A percentile compares a stretch with the other conserved stretches of the same genome.
Conservation (phyloP, 2,888 invertebrate species). For the Ophion slaviceki region DNA sequence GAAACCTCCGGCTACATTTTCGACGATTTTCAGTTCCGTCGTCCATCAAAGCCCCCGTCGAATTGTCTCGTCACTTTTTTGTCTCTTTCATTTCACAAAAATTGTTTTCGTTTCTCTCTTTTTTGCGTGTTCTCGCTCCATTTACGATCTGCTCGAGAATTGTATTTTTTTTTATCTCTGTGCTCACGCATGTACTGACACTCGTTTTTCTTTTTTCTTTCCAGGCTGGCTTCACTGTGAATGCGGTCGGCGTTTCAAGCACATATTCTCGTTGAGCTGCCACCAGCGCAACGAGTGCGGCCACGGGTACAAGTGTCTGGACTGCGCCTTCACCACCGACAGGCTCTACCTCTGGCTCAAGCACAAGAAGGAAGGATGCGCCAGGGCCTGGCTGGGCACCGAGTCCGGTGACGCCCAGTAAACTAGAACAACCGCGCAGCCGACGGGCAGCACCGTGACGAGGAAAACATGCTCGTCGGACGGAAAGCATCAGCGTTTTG, state of each 20-base stretch:
- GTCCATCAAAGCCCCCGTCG: not conserved
- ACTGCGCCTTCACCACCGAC: constrained; percentile 67
- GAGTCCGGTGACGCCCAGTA: not conserved
- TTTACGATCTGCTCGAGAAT: not conserved
- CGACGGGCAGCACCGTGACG: too few species aligned
- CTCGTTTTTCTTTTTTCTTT: constrained; percentile 64
- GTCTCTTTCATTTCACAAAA: not conserved
- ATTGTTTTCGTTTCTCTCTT: not conserved
- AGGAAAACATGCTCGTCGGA: too few species aligned
- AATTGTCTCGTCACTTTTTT: not conserved
- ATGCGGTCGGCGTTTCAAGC: constrained; percentile 73
- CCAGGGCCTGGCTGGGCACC: constrained; percentile 1
- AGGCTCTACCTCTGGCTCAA: constrained; percentile 66
- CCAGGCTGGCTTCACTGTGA: constrained; percentile 64
- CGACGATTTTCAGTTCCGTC: not conserved
- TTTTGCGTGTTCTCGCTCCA: not conserved
- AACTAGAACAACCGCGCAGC: not conserved
- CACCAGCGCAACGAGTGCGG: constrained; percentile 73
- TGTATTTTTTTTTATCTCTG: not conserved
- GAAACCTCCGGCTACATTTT: not conserved
- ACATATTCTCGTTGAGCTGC: constrained; percentile 69
- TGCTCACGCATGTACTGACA: constrained; percentile 66
- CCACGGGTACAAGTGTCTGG: constrained; percentile 63
- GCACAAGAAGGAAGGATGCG: constrained; percentile 61
- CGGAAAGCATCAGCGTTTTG: not conserved